Evolutionary conservation across 1,140 invertebrate species (phyloP).

Genomic region (Lasioglossum baleicum): DNA sequence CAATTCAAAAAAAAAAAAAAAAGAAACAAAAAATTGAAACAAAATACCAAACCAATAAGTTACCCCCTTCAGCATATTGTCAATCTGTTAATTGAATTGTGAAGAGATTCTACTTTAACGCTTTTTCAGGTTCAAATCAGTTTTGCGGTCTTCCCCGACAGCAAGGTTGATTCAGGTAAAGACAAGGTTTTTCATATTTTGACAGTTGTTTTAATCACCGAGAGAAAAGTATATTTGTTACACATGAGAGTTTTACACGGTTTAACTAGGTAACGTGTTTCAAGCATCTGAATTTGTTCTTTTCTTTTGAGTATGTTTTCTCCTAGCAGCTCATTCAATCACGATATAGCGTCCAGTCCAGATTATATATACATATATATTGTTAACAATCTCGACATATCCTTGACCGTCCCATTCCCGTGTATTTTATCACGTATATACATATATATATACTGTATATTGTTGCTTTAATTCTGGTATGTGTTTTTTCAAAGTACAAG

Average conservation of each 20-base stretch:
- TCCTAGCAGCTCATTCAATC: background rate
- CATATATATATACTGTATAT: background rate
- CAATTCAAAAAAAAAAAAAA: background rate
- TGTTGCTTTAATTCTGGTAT: constrained; percentile 16
- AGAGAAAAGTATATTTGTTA: constrained; percentile 67
- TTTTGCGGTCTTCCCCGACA: constrained; percentile 77
- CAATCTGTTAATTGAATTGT: constrained; percentile 55
- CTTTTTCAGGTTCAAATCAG: constrained; percentile 79
- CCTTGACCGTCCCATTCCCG: background rate
- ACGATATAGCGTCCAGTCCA: background rate
- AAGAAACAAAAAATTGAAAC: background rate
- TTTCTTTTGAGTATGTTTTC: background rate
- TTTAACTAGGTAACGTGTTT: constrained; percentile 21
- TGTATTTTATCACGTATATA: background rate
- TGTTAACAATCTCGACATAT: background rate
- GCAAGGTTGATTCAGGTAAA: constrained; percentile 79
- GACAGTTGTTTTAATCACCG: constrained; percentile 62
- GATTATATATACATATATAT: background rate
- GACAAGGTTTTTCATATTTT: constrained; percentile 68
- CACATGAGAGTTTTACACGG: constrained; percentile 1
- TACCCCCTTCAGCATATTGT: constrained; percentile 33
- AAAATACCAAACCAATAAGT: constrained; percentile 26
- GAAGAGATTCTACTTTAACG: constrained; percentile 71
- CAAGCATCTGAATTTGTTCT: background rate
- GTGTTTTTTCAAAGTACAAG: constrained; percentile 16